These are phyloP conservation scores for Drosophila kanekoi DNA, from an alignment of 2,888 invertebrate genomes.

Conservation along the genomic window DNA sequence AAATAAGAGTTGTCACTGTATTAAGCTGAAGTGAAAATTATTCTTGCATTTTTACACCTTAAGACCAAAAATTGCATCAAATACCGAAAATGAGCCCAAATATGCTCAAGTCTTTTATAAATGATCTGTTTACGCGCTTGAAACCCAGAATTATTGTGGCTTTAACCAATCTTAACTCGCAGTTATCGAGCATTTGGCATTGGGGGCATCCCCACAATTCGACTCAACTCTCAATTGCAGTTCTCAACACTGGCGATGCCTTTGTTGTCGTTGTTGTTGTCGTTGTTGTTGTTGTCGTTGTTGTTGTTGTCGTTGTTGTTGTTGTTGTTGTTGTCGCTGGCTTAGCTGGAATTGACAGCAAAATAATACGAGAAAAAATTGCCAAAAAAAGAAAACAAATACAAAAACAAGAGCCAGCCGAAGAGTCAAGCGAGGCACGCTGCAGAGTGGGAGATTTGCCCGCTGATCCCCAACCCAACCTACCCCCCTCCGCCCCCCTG, in stretches of 20 bases:
- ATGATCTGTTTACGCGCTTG: background rate
- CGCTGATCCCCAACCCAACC: background rate
- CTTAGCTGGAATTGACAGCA: conserved; percentile 58
- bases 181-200: conserved; percentile 19
- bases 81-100: background rate
- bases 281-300: conserved; percentile 22
- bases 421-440: background rate
- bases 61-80: background rate
- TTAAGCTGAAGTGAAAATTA: too few species aligned
- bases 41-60: background rate
- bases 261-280: conserved; percentile 18
- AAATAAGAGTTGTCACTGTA: too few species aligned
- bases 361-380: conserved; percentile 52
- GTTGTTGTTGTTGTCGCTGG: conserved; percentile 21
- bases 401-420: background rate
- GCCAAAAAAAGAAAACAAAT: conserved; percentile 15
- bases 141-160: conserved; percentile 1
- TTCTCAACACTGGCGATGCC: conserved; percentile 7
- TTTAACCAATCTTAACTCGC: conserved; percentile 1
- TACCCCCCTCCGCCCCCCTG: background rate
- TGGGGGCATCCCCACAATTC: conserved; percentile 9
- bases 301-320: conserved; percentile 18
- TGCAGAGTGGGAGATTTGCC: conserved; percentile 23
- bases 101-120: background rate
- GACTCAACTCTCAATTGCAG: conserved; percentile 11